Evolutionary conservation across 2,888 invertebrate species (phyloP).

Genomic region (Lepidocyrtinus sp.): DNA sequence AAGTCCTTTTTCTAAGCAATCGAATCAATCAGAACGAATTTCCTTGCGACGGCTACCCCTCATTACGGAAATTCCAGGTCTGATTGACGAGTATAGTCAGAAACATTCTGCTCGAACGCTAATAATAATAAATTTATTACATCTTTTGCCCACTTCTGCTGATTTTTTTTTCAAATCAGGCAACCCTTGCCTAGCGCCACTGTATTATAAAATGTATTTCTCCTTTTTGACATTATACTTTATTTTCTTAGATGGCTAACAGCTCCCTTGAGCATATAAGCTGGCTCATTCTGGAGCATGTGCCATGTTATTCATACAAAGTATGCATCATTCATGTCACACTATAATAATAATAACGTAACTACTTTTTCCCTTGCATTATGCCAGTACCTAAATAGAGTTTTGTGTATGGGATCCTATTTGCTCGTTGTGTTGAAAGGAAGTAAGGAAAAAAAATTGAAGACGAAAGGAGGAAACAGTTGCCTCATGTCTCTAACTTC

Average conservation of each 20-base stretch:
- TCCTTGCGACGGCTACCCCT: not conserved
- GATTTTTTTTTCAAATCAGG: too few species aligned
- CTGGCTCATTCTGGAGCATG: constrained; percentile 39
- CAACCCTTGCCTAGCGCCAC: not conserved
- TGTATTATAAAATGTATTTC: not conserved
- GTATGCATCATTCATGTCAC: constrained; percentile 51
- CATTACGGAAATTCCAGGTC: too few species aligned
- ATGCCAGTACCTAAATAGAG: not conserved
- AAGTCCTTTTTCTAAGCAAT: not conserved
- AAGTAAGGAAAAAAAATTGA: constrained; percentile 26
- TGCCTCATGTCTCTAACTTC: constrained; percentile 58
- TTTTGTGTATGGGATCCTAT: too few species aligned
- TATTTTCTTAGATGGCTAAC: constrained; percentile 41
- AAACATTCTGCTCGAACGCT: not conserved
- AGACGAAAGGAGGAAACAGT: constrained; percentile 44
- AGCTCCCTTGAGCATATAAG: constrained; percentile 36
- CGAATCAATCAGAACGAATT: not conserved
- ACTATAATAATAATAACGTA: constrained; percentile 22
- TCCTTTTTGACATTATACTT: not conserved
- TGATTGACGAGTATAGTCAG: not conserved
- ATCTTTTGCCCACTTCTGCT: not conserved
- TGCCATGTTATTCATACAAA: constrained; percentile 26
- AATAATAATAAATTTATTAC: not conserved
- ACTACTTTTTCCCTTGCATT: not conserved
- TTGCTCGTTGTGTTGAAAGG: constrained; percentile 25